Base-by-base conservation (phyloP, 2,888 invertebrate species). In the Leucophora obtusa region DNA sequence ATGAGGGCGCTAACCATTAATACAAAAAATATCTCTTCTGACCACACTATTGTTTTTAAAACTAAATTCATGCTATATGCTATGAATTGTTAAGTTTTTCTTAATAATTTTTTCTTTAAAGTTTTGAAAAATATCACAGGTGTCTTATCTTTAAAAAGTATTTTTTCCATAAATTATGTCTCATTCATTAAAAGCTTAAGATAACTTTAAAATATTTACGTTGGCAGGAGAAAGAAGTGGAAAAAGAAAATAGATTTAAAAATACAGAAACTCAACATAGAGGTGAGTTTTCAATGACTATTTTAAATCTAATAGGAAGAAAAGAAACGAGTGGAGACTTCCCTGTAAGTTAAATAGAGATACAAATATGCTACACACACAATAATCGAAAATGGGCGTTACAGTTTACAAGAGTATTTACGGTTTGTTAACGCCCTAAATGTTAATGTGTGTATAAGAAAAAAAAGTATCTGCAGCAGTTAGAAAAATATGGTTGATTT, bases 171-270 rank as follows among this genome's bases (percentile, higher is more conserved):
- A 65, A 66, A 66, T 54, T 66, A 54, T 43, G 28, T 63, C 62
- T 33, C 51, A 50, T 73, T 73, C 73, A 73, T 73, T 73, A 73
- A 73, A 74, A 74, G 74, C 74, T 74, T 74, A 74, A 54, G 43
- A 60, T 11, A 53, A 54, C 54, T 66, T 68, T 66, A 74, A 74
- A 70, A 63, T 51, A 51, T 60, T 33, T 53, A 74, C 11, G 35
- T 18, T 33, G 43, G 54, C 33, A n/a, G 38, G 59, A 59, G 35
- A 17, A 58, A 24, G 24, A 35, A 18, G 15, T 11, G 14, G 2
- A 53, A 7, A 11, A 21, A 21, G 6, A 28, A 56, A n/a, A 56
- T 51, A 8, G n/a, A 35, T 21, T 24, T 43, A 24, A 24, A 38
- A 51, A 11, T 10, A 9, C 1, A 59, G 15, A 66, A 17, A 35